Conservation (phyloP, 2,797 vertebrate genomes). For the Peromyscus eremicus region DNA sequence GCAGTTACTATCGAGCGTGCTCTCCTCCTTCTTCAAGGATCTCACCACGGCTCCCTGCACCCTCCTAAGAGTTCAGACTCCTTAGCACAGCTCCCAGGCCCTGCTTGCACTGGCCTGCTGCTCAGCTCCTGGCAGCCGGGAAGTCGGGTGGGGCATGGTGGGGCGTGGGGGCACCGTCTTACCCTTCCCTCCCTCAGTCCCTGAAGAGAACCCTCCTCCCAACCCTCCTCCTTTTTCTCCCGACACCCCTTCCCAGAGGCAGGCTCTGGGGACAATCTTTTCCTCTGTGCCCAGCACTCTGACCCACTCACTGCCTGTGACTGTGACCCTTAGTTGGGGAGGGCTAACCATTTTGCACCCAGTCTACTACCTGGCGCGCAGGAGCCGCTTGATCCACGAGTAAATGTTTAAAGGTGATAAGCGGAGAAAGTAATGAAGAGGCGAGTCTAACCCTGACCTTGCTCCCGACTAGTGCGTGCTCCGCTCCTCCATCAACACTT, state of each 20-base stretch:
- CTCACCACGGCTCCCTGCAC: background rate
- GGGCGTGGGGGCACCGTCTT: accelerated
- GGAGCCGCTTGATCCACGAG: background rate
- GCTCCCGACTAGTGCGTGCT: background rate
- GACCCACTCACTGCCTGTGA: accelerated
- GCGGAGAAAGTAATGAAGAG: background rate
- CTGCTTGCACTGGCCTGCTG: background rate
- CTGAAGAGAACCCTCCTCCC: background rate
- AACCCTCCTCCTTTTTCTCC: background rate
- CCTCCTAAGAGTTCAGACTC: background rate
- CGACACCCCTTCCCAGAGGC: background rate
- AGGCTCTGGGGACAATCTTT: background rate
- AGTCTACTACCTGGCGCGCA: background rate
- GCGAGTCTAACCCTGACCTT: background rate
- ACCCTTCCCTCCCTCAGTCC: background rate
- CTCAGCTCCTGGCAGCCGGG: background rate
- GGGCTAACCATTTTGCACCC: background rate
- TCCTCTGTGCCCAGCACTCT: too few species aligned
- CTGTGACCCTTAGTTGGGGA: too few species aligned
- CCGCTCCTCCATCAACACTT: background rate
- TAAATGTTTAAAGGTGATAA: background rate
- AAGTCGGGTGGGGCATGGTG: background rate
- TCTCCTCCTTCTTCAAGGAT: background rate
- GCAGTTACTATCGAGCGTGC: background rate
- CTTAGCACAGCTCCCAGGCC: background rate